Conservation (phyloP, 1,140 invertebrate species). For the Chrysomallon squamiferum region DNA sequence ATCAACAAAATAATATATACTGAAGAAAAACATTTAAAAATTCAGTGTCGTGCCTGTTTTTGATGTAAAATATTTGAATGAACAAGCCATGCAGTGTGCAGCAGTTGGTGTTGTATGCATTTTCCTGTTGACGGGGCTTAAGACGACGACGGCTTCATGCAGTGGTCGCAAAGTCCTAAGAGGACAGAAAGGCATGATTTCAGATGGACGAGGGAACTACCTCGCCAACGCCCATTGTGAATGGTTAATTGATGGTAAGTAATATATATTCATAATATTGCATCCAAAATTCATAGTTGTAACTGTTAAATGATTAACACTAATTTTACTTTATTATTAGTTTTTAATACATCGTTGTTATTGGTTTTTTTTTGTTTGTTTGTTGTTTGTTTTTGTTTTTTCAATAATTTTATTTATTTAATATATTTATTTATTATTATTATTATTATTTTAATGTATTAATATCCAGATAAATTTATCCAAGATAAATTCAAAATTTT, state of each 20-base stretch:
- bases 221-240: slow-evolving; percentile 93
- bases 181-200: slow-evolving; percentile 74
- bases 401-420: too few relatives aligned
- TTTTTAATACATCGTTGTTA: slow-evolving; percentile 5
- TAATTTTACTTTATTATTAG: not conserved
- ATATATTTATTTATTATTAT: too few relatives aligned
- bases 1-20: not conserved
- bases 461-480: too few relatives aligned
- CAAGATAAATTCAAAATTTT: too few relatives aligned
- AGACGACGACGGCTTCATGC: slow-evolving; percentile 5
- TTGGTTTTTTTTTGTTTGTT: too few relatives aligned
- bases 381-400: too few relatives aligned
- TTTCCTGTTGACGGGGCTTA: not conserved
- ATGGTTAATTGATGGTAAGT: slow-evolving; percentile 88
- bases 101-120: not conserved
- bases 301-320: not conserved
- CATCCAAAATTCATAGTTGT: slow-evolving; percentile 1
- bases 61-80: not conserved
- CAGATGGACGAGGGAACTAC: slow-evolving; percentile 89
- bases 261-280: too few relatives aligned
- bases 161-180: slow-evolving; percentile 26
- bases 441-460: too few relatives aligned
- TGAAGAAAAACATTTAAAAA: not conserved
- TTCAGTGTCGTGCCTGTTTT: not conserved
- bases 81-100: not conserved